phyloP scores from a whole-genome alignment of 2,888 invertebrate species.

The Tipula lateralis region DNA sequence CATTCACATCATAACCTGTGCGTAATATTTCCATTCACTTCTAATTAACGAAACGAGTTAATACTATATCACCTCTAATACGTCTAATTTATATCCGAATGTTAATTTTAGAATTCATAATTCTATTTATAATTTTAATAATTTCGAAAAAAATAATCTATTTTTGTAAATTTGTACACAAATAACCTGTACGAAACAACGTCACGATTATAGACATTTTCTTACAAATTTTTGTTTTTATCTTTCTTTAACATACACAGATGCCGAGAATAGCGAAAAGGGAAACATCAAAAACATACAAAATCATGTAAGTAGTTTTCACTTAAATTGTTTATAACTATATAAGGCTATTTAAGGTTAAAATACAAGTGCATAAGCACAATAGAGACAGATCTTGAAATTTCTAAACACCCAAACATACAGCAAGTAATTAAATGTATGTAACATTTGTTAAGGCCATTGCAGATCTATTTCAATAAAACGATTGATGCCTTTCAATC shows the following conservation, averaged over 20 bases:
- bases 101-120: background rate
- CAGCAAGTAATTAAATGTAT: too few species aligned
- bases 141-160: background rate
- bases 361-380: background rate
- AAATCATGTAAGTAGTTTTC: background rate
- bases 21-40: background rate
- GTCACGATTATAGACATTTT: background rate
- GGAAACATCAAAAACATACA: background rate
- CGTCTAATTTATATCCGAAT: background rate
- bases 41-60: background rate
- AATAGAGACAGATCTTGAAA: background rate
- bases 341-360: background rate
- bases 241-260: background rate
- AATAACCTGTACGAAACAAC: background rate
- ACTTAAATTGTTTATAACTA: background rate
- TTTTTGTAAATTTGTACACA: background rate
- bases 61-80: background rate
- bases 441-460: background rate
- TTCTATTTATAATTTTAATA: slow-evolving; percentile 24
- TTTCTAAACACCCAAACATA: background rate
- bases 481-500: background rate
- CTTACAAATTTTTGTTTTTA: background rate
- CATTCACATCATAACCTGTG: background rate
- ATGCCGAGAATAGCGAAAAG: background rate
- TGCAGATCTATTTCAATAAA: background rate